phyloP scores from a whole-genome alignment of 2,888 invertebrate species.

The Tenthredo mesomela region DNA sequence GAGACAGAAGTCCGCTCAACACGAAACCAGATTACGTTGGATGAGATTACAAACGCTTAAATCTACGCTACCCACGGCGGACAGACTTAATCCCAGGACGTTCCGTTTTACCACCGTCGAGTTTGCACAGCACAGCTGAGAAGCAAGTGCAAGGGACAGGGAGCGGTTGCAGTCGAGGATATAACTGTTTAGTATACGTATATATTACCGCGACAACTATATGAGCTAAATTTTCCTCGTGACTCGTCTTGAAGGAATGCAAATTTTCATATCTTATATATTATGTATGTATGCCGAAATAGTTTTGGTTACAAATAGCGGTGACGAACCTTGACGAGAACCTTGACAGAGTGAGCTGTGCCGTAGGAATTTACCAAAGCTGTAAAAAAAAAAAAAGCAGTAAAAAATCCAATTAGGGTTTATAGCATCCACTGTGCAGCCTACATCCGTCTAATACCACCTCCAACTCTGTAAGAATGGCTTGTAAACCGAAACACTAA shows the following conservation, averaged over 20 bases:
- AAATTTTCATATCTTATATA: not conserved
- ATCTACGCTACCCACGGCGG: slow-evolving; percentile 48
- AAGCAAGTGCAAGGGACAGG: not conserved
- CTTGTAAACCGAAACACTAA: not conserved
- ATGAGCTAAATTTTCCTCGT: slow-evolving; percentile 10
- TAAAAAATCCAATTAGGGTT: slow-evolving; percentile 50
- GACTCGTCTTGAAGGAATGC: slow-evolving; percentile 7
- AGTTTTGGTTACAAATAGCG: slow-evolving; percentile 36
- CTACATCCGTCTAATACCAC: not conserved
- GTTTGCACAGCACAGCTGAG: slow-evolving; percentile 17
- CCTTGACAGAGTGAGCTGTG: not conserved
- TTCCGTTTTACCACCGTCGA: slow-evolving; percentile 39
- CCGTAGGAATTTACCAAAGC: slow-evolving; percentile 34
- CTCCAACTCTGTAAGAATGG: slow-evolving; percentile 6
- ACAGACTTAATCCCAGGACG: slow-evolving; percentile 50
- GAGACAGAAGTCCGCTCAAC: slow-evolving; percentile 48
- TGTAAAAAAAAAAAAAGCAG: not conserved
- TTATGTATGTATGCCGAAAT: not conserved
- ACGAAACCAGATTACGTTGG: slow-evolving; percentile 50
- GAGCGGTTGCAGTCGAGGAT: slow-evolving; percentile 32
- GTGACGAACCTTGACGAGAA: slow-evolving; percentile 19
- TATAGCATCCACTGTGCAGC: slow-evolving; percentile 19
- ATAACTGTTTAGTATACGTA: slow-evolving; percentile 13
- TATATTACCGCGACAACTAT: slow-evolving; percentile 1
- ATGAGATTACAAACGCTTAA: slow-evolving; percentile 53